Evolutionary conservation across 1,140 invertebrate genomes (phyloP).

Genomic region (Halictus rubicundus): DNA sequence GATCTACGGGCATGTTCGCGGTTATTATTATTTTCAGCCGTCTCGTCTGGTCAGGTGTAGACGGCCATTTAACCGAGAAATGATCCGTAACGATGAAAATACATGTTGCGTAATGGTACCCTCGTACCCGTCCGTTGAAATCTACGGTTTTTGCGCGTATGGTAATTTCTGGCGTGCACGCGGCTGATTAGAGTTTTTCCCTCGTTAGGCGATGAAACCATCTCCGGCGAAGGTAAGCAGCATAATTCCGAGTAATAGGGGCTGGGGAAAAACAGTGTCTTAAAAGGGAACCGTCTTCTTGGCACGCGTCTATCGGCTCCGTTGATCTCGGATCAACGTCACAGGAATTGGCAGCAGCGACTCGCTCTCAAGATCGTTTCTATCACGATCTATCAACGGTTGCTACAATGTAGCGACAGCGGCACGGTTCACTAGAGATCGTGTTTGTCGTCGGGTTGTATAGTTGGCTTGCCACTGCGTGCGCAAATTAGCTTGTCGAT

Average conservation of each 20-base stretch:
- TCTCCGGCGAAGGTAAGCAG: background rate
- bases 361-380: conserved; percentile 18
- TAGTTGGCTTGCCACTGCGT: too few relatives aligned
- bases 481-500: too few relatives aligned
- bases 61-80: background rate
- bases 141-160: conserved; percentile 1
- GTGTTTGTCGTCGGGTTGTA: background rate
- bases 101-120: conserved; percentile 24
- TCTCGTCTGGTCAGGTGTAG: background rate
- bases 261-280: background rate
- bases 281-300: background rate
- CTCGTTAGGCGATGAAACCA: background rate
- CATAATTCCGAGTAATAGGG: conserved; percentile 27
- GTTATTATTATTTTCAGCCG: background rate
- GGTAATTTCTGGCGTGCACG: background rate
- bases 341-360: conserved; percentile 21
- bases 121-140: conserved; percentile 14
- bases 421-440: conserved; percentile 36
- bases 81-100: conserved; percentile 27
- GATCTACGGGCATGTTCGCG: background rate
- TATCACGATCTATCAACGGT: conserved; percentile 29
- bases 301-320: background rate
- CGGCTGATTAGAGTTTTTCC: conserved; percentile 19
- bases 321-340: conserved; percentile 13
- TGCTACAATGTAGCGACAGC: conserved; percentile 7